Conservation (phyloP, 2,888 invertebrate species). For the Tachina grossa region DNA sequence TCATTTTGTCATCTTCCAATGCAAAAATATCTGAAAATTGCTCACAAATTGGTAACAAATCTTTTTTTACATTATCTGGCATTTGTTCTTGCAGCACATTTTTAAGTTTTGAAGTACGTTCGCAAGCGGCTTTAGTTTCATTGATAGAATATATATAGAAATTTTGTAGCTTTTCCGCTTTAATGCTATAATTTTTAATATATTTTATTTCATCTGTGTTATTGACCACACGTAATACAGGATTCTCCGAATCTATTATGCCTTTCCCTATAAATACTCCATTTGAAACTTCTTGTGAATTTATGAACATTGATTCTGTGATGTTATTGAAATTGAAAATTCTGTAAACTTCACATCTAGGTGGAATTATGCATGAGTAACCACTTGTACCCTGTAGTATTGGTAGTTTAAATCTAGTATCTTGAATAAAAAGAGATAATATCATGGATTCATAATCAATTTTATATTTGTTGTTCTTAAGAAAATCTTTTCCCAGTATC, state of each 20-base stretch:
- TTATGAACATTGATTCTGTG: constrained; percentile 27
- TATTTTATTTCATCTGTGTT: constrained; percentile 14
- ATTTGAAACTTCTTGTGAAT: constrained; percentile 5
- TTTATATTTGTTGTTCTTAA: background rate
- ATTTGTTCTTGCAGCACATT: background rate
- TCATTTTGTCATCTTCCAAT: background rate
- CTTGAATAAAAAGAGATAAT: constrained; percentile 2
- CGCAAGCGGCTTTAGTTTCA: background rate
- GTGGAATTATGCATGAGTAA: constrained; percentile 2
- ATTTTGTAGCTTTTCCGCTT: background rate
- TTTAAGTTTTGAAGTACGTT: background rate
- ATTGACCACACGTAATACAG: constrained; percentile 15
- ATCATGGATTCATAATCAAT: constrained; percentile 16
- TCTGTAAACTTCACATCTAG: constrained; percentile 31
- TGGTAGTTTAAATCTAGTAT: constrained; percentile 7
- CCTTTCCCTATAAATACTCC: constrained; percentile 25
- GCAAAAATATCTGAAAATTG: no score
- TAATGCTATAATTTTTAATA: constrained; percentile 12
- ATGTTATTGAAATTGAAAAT: constrained; percentile 15
- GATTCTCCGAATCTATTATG: constrained; percentile 7
- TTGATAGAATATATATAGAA: background rate
- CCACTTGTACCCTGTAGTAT: constrained; percentile 3
- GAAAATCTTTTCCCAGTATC: constrained; percentile 5
- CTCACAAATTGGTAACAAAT: background rate
- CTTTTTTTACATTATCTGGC: no score